These are phyloP conservation scores for Paradoxurus hermaphroditus DNA, from an alignment of 2,113 vertebrate species.

Conservation along the genomic window DNA sequence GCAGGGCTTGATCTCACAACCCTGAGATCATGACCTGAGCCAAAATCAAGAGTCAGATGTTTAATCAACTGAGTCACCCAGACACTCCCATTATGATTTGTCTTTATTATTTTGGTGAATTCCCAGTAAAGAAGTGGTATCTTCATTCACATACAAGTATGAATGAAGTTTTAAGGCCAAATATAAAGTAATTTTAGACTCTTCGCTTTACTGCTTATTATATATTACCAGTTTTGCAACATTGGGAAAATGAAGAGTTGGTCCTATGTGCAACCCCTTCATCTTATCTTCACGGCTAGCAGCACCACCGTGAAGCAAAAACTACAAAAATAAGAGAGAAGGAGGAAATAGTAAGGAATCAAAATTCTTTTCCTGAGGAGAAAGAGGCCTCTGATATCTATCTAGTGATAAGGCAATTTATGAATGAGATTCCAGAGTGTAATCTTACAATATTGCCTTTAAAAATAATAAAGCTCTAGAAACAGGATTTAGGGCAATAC, in stretches of 20 bases:
- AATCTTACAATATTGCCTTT: conserved; percentile 6
- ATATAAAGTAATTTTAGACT: background rate
- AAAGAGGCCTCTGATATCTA: background rate
- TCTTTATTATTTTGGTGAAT: background rate
- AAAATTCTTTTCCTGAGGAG: conserved; percentile 1
- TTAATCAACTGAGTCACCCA: too few relatives aligned
- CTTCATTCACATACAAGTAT: background rate
- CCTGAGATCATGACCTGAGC: too few relatives aligned
- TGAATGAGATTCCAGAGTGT: background rate
- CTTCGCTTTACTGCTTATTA: background rate
- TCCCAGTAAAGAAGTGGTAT: background rate
- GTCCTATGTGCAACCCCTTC: background rate
- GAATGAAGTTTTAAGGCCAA: background rate
- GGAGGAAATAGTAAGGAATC: background rate
- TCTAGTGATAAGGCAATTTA: background rate
- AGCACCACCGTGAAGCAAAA: background rate
- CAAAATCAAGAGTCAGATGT: too few relatives aligned
- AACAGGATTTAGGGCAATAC: background rate
- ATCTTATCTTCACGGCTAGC: background rate
- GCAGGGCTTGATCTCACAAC: too few relatives aligned
- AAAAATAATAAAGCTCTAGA: background rate
- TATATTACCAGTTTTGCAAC: background rate
- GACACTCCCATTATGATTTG: background rate
- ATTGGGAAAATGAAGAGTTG: background rate
- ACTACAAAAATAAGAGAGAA: background rate